Base-by-base conservation (phyloP, 2,113 vertebrate species). In the Rhinogobius similis region DNA sequence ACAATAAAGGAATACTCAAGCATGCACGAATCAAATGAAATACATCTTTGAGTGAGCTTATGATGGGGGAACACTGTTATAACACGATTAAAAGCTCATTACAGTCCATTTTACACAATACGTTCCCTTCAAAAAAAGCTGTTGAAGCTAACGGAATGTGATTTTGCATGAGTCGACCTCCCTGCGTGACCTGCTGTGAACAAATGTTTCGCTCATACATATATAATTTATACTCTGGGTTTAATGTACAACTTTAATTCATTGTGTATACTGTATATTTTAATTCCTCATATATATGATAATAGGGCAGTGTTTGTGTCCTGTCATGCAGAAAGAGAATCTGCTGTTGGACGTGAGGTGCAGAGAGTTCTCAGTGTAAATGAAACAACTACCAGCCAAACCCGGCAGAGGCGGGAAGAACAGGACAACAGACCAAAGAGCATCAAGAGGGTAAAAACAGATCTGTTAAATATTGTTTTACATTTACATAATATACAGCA, bases 231-330 rank as follows among this genome's bases (percentile, higher is more conserved):
- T 27, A 52, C 50, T 76, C 78, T 68, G 81, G 79, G 84, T 75
- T 87, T 81, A 82, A 86, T n/a, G 71, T 72, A 70, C 64, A 78
- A 68, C 65, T 84, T 44, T 76, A 84, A 86, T 86, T 81, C 52
- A 75, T 81, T 71, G 74, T 81, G 82, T 82, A 77, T 84, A 78
- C 78, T 79, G 82, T 82, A 77, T 84, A 78, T 80, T 76, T 76
- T 80, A 76, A 87, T 87, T 75, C 70, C 73, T 87, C 79, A 88
- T 89, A 85, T 87, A 82, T 90, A 90, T 90, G 87, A 84, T 88
- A 86, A 89, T 88, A 14, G 61, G 55, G 14, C 62, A 52, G 67
- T 75, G 73, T 77, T 84, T 87, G 75, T 39, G 70, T 70, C 74
- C 43, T 16, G 63, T 21, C 14, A 55, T 65, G 29, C 52, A 43